Base-by-base conservation (phyloP, 2,113 vertebrate genomes). In the Gorsachius goisagi region DNA sequence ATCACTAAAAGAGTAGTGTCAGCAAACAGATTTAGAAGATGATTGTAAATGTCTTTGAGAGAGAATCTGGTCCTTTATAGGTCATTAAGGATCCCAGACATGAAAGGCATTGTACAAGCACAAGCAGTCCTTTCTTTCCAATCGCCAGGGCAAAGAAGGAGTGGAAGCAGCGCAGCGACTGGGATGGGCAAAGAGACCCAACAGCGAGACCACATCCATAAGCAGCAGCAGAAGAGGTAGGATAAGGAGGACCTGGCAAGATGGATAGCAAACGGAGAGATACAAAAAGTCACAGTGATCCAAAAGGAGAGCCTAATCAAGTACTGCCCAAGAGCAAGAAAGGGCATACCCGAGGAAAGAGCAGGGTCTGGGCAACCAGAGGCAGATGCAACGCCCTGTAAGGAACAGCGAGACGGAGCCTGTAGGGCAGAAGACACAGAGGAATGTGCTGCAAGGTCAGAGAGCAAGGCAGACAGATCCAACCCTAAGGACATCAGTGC, bases 361-460 rank as follows among this genome's bases (percentile, higher is more conserved):
- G 30, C 37, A 30, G 26, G 15, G 39, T 69, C 9, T 55, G 35
- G 50, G 55, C 73, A 72, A 50, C 6, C 78, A 68, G 33, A 59
- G 79, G 27, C 16, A 47, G 66, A 81, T 16, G 66, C 2, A 5
- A 49, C 41, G 76, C 50, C 79, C 96, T 79, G 41, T 60, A 45
- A 66, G 69, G 56, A 89, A 27, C 87, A 77, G 27, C 1, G 1
- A 79, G 81, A 39, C 1, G 0, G 10, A 84, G 72, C 73, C 79
- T 15, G 35, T 12, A 41, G 72, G 85, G 93, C 76, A 96, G 84
- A 49, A 83, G 89, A 80, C 79, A 77, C 60, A 50, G 33, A 74
- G 78, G 89, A 96, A 96, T 95, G 92, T 19, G 69, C 93, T 49
- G 71, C 73, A 82, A 66, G 94, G 95, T 94, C 96, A 97, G 71